Evolutionary conservation across 2,888 invertebrate genomes (phyloP).

Genomic region (Eulithis testata): DNA sequence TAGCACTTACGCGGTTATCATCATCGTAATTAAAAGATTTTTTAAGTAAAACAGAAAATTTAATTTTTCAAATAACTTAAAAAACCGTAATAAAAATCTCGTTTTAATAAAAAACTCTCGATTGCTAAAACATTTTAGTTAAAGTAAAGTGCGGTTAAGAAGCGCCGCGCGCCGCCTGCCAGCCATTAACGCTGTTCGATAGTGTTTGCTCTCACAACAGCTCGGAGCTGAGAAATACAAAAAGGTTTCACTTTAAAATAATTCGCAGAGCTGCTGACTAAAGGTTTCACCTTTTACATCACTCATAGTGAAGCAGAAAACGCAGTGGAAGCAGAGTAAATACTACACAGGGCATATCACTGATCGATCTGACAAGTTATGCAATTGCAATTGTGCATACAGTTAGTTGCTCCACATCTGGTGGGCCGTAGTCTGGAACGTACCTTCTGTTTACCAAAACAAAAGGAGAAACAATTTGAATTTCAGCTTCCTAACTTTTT

Average conservation of each 20-base stretch:
- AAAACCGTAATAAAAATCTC: no score
- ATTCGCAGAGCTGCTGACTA: background rate
- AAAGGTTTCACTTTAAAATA: slow-evolving; percentile 1
- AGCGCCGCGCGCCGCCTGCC: background rate
- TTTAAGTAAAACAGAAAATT: no score
- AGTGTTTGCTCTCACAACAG: slow-evolving; percentile 5
- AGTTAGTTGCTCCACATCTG: no score
- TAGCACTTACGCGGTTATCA: background rate
- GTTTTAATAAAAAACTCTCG: background rate
- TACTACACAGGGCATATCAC: no score
- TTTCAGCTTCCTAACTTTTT: background rate
- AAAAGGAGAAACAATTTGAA: background rate
- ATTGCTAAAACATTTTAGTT: background rate
- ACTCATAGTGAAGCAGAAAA: no score
- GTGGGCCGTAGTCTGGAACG: no score
- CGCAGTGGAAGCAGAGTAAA: no score
- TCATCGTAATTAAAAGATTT: no score
- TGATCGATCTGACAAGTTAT: no score
- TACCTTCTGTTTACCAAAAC: background rate
- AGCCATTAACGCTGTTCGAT: slow-evolving; percentile 1
- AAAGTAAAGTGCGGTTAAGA: slow-evolving; percentile 1
- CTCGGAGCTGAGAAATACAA: background rate
- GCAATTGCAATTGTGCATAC: no score
- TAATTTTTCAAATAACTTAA: no score
- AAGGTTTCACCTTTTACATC: no score